Percentiles rank a stretch among this genome's conserved stretches.
phyloP scores from a whole-genome alignment of 1,140 invertebrate genomes.

The Phocides pigmalion region DNA sequence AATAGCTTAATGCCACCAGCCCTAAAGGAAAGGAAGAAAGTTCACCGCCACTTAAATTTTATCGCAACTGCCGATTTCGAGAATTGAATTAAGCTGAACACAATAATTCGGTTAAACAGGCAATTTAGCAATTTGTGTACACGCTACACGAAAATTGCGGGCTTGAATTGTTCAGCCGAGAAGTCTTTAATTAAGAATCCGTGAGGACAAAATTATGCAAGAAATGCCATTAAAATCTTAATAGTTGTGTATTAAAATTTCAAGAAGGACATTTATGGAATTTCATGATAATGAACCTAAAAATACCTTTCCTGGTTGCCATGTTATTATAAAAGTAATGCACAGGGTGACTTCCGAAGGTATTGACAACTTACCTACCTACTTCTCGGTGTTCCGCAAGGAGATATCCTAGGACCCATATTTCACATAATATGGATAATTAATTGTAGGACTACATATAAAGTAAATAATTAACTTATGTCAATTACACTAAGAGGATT shows the following conservation, averaged over 20 bases:
- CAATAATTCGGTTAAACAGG: conserved; percentile 2
- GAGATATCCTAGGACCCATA: too few relatives aligned
- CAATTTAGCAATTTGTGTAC: conserved; percentile 22
- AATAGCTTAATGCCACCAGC: conserved; percentile 28
- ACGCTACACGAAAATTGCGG: conserved; percentile 14
- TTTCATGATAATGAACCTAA: too few relatives aligned
- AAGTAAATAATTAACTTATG: too few relatives aligned
- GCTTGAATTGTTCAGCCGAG: conserved; percentile 36
- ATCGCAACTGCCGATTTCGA: conserved; percentile 14
- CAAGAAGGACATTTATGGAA: background rate
- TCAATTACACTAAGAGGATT: too few relatives aligned
- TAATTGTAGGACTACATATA: too few relatives aligned
- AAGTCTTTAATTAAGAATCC: conserved; percentile 37
- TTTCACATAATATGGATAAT: too few relatives aligned
- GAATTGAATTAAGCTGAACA: conserved; percentile 15
- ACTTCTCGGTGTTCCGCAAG: too few relatives aligned
- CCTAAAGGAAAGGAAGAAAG: conserved; percentile 27
- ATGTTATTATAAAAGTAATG: too few relatives aligned
- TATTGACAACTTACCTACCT: too few relatives aligned
- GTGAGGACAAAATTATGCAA: conserved; percentile 1
- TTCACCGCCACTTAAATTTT: conserved; percentile 17
- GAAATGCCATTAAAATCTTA: background rate
- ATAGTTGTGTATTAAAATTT: background rate
- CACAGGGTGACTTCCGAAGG: too few relatives aligned
- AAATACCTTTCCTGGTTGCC: too few relatives aligned